These are phyloP conservation scores for Cyclina sinensis DNA, from an alignment of 1,140 invertebrate species.

Conservation along the genomic window DNA sequence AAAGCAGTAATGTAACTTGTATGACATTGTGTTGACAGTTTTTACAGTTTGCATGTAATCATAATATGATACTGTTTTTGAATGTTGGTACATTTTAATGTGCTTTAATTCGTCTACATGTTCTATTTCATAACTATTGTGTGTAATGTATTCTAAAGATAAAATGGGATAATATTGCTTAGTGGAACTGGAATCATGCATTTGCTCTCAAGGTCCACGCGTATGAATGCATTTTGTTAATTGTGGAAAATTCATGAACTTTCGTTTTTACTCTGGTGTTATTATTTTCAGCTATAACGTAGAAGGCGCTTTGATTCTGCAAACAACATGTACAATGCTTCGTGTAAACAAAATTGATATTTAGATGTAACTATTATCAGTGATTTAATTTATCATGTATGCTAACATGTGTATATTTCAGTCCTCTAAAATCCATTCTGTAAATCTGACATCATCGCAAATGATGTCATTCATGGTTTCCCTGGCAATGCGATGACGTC, in stretches of 20 bases:
- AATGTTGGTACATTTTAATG: not conserved
- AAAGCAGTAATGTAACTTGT: not conserved
- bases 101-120: slow-evolving; percentile 33
- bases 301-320: slow-evolving; percentile 59
- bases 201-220: slow-evolving; percentile 22
- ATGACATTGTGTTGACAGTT: not conserved
- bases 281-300: slow-evolving; percentile 44
- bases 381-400: slow-evolving; percentile 57
- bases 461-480: slow-evolving; percentile 65
- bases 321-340: slow-evolving; percentile 32
- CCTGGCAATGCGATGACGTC: slow-evolving; percentile 39
- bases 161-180: slow-evolving; percentile 20
- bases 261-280: slow-evolving; percentile 59
- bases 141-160: slow-evolving; percentile 6
- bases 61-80: not conserved
- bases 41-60: not conserved
- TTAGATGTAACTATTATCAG: slow-evolving; percentile 58
- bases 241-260: slow-evolving; percentile 23
- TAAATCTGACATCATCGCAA: slow-evolving; percentile 63
- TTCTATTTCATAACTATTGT: slow-evolving; percentile 31
- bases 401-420: slow-evolving; percentile 61
- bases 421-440: slow-evolving; percentile 58
- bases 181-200: slow-evolving; percentile 4
- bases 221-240: slow-evolving; percentile 49
- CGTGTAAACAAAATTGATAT: slow-evolving; percentile 26